These are phyloP conservation scores for Misgurnus anguillicaudatus DNA, from an alignment of 2,113 vertebrate species.

Conservation along the genomic window DNA sequence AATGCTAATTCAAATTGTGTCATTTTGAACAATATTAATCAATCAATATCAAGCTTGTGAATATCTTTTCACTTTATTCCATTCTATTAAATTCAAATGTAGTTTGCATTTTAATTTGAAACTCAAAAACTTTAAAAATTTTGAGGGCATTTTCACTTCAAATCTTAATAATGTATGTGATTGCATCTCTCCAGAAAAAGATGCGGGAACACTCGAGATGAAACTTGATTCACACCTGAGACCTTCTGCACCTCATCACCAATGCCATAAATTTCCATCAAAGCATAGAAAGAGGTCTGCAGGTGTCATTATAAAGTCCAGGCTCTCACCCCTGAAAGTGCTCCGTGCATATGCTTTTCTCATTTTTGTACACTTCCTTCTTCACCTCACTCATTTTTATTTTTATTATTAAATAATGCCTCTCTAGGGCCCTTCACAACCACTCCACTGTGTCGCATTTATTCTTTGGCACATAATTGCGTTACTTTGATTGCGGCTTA, in stretches of 20 bases:
- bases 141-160: too few relatives aligned
- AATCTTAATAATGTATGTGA: background rate
- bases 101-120: too few relatives aligned
- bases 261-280: constrained; percentile 17
- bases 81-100: too few relatives aligned
- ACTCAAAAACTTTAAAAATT: too few relatives aligned
- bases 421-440: constrained; percentile 26
- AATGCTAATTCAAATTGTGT: too few relatives aligned
- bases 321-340: background rate
- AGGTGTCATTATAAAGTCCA: background rate
- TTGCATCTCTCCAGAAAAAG: background rate
- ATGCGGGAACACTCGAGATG: background rate
- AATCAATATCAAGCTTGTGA: too few relatives aligned
- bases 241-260: constrained; percentile 10
- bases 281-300: background rate
- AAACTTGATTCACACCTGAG: constrained; percentile 25
- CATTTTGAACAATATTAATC: too few relatives aligned
- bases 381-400: constrained; percentile 17
- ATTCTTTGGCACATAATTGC: constrained; percentile 28
- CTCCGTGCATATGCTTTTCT: constrained; percentile 17
- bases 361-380: background rate
- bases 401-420: constrained; percentile 29
- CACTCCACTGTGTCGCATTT: background rate
- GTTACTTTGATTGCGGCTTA: constrained; percentile 51
- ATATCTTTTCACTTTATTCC: too few relatives aligned